Evolutionary conservation across 2,113 vertebrate genomes (phyloP).

Genomic region (Engystomops pustulosus): DNA sequence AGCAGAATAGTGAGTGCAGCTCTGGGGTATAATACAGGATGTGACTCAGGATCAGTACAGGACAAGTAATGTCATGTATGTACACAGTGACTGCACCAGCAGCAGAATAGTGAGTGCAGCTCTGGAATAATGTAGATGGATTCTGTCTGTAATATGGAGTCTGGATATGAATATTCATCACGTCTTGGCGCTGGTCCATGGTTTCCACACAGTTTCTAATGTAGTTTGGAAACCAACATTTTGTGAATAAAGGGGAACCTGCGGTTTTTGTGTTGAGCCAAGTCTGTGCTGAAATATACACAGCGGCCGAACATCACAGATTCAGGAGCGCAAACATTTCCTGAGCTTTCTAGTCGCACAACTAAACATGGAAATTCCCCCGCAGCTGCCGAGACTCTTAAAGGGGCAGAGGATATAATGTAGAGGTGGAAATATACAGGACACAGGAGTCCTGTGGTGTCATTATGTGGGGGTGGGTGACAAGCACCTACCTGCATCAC

Average conservation of each 20-base stretch:
- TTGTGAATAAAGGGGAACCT: background rate
- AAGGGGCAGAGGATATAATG: background rate
- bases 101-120: no score
- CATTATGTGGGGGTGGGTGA: no score
- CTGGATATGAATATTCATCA: background rate
- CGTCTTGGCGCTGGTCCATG: no score
- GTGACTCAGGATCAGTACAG: no score
- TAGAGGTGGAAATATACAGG: background rate
- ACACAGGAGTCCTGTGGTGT: no score
- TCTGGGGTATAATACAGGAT: no score
- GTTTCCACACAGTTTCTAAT: background rate
- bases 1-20: no score
- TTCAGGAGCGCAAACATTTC: background rate
- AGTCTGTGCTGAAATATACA: background rate
- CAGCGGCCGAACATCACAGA: background rate
- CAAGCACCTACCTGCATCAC: slow-evolving; percentile 86
- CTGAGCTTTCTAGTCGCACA: background rate
- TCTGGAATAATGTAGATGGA: background rate
- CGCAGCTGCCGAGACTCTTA: no score
- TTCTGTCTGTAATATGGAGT: background rate
- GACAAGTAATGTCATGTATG: no score
- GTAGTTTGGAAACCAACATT: background rate
- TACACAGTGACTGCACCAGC: no score
- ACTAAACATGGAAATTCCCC: background rate
- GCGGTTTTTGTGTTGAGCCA: background rate